Base-by-base conservation (phyloP, 2,888 invertebrate species). In the Theodoxus fluviatilis region DNA sequence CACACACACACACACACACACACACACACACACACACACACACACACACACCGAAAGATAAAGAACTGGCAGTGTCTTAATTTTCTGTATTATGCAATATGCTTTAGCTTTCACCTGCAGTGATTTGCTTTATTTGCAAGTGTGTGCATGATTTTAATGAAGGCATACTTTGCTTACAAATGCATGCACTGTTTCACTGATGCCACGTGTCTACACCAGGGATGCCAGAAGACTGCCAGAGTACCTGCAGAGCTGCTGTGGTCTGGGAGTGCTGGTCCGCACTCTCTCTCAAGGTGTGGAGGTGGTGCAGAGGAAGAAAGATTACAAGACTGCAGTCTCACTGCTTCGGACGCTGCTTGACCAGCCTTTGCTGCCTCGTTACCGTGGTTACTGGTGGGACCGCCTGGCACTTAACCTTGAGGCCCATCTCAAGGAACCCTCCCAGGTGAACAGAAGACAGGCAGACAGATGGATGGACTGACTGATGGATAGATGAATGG, bases 371-470 rank as follows among this genome's bases (percentile, higher is more conserved):
- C n/a, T n/a, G n/a, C n/a, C n/a, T n/a, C n/a, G n/a, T n/a, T n/a
- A 83, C 68, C 81, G 88, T 38, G 89, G 92, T 1, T 80, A 83
- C 61, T 89, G 88, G 88, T 91, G 89, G 82, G 90, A 91, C 35
- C 89, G 92, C 76, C 89, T 91, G 69, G 90, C 91, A 0, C 87
- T 92, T 0, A 90, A 92, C 76, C 84, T 91, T 33, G 90, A 92
- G 68, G 89, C 87, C 72, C 89, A 90, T 80, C 78, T 90, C 38
- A 89, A 89, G 76, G 76, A 83, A 47, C 85, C 83, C n/a, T 71
- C 76, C 37, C 72, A 86, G 80, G 87, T 88, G 72, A 67, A 4
- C 18, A 40, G 9, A 25, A 37, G n/a, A 7, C n/a, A 28, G 2
- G 22, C 22, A 66, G n/a, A 40, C 22, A 31, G 3, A 1, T 52